Evolutionary conservation across 1,140 invertebrate species (phyloP), one percentile per base, ranked within the genome.

Genomic region (Drosophila prosaltans): DNA sequence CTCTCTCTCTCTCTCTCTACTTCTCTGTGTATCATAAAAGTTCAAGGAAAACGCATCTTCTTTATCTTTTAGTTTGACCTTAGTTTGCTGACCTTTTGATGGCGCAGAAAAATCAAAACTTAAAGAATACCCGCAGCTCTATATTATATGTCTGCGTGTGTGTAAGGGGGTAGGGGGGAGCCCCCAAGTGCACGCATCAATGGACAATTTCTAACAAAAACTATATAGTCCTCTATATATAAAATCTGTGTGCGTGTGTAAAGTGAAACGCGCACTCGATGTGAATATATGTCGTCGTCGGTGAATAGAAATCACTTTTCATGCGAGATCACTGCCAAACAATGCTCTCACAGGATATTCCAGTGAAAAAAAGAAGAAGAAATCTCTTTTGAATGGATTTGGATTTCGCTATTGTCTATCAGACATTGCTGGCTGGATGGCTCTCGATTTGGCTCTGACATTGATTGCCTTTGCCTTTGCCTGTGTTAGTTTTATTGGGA

Each of bases 381-480:
- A 89, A 69, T 80, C 80, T 69, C 3, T 78, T 78, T 84, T 88
- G 51, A 83, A 65, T 61, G 77, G 68, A 65, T 71, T 45, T 58
- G 11, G 43, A 59, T 68, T 60, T 71, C 36, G 66, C 62, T 51
- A 57, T 63, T 77, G 80, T 64, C 69, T 43, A 45, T 69, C 55
- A 65, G 32, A 41, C 48, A 43, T 64, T 55, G 16, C 16, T 30
- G 39, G 7, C 48, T 54, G 32, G 26, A 51, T 65, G 21, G 16
- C 41, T 71, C 57, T 64, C 32, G 45, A 72, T 71, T 41, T 71
- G 61, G 74, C 72, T 58, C 81, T 81, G 82, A 86, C 82, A 86
- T 86, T 86, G 82, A 86, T 86, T 86, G 82, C 82, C 82, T 71
- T 88, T 86, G 82, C 82, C 82, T 36, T 88, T 86, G 82, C 82